Base-by-base conservation (phyloP, 2,888 invertebrate species). In the Limenitis arthemis region DNA sequence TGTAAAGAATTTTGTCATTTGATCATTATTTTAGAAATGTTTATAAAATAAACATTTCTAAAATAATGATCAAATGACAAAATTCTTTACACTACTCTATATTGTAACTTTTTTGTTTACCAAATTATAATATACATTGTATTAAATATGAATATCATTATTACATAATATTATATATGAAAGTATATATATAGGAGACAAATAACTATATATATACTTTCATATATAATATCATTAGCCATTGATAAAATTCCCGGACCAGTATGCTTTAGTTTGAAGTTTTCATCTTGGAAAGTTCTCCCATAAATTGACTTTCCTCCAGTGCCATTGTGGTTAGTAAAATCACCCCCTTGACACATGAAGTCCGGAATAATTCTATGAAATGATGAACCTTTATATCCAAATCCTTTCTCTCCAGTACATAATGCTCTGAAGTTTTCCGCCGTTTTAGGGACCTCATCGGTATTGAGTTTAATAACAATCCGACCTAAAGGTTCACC, bases 271-370 rank as follows among this genome's bases (percentile, higher is more conserved):
- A 97, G 86, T 51, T 89, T 89, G 88, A 99, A 99, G 88, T 98
- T 98, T 84, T 99, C 98, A 82, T 99, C 99, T 61, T 90, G 91
- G 85, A 99, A 99, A 48, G 75, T 80, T 79, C 96, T 96, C 38
- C 98, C 98, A 73, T 98, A 98, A 80, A 99, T 98, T 55, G 97
- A 97, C 81, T 96, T 97, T 56, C 98, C 98, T 44, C 95, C 95
- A 68, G 95, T 95, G 82, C 97, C 97, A 77, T 94, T 94, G 89
- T 97, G 81, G 69, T 94, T 93, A 63, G 97, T 97, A 75, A 97
- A 97, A 74, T 97, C 97, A 56, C 97, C 95, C 55, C 96, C 97
- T 88, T 97, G 97, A 77, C 96, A 96, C 97, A 98, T 98, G 86
- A 97, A 97, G 75, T 93, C 93, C 48, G 97, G 97, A 75, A 97